Conservation (phyloP, 2,797 vertebrate genomes). For the Cuculus canorus region DNA sequence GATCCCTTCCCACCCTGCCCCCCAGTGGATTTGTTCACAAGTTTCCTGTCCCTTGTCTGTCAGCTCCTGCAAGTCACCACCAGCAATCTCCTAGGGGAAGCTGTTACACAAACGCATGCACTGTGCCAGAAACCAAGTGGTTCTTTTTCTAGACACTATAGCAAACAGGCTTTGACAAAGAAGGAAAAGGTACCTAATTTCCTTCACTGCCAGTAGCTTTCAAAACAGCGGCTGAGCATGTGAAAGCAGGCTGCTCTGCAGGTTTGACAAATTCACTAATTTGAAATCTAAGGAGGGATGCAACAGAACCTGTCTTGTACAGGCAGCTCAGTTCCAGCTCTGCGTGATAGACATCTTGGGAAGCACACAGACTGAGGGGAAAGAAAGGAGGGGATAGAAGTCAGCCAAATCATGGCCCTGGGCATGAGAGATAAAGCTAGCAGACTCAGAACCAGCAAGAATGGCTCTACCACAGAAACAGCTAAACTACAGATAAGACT, state of each 20-base stretch:
- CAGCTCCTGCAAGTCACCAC: neutral
- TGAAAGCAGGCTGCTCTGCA: neutral
- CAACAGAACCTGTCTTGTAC: neutral
- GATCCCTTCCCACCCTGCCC: neutral
- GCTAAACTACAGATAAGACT: neutral
- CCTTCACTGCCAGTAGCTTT: neutral
- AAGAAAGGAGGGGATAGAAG: neutral
- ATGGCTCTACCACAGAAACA: neutral
- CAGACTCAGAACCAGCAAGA: neutral
- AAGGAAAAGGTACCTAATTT: neutral
- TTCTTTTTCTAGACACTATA: neutral
- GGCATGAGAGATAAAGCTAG: neutral
- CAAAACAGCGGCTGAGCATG: neutral
- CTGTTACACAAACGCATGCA: neutral
- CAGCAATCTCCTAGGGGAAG: neutral
- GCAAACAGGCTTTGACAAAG: neutral
- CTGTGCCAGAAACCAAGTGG: neutral
- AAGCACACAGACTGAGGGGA: neutral
- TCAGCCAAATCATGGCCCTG: neutral
- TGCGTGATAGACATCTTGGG: conserved; percentile 17
- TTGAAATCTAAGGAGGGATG: neutral
- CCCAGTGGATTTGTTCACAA: neutral
- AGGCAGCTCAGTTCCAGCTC: neutral
- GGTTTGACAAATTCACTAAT: neutral
- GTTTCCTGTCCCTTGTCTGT: neutral